A percentile compares a stretch with the other conserved stretches of the same genome.
phyloP scores from a whole-genome alignment of 2,888 invertebrate genomes.

The Agelastica alni region DNA sequence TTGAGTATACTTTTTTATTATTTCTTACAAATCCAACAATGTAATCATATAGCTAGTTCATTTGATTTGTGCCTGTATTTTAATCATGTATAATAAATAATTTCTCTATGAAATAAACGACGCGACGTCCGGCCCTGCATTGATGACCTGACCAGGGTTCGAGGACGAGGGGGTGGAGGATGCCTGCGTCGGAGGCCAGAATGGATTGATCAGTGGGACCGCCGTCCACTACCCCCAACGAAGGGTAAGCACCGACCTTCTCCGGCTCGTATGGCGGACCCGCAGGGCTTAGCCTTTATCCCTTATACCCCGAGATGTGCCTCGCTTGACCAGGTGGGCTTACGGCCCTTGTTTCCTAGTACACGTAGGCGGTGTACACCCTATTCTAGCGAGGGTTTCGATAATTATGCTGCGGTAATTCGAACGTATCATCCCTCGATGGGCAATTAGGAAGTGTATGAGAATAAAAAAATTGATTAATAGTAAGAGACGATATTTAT shows the following conservation, averaged over 20 bases:
- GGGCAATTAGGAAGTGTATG: background rate
- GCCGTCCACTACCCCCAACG: constrained; percentile 9
- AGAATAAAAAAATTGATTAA: background rate
- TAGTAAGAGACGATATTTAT: too few species aligned
- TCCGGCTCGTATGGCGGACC: background rate
- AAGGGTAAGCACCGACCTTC: constrained; percentile 14
- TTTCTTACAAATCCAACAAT: too few species aligned
- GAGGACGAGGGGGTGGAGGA: constrained; percentile 14
- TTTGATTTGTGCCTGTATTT: too few species aligned
- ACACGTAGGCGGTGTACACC: background rate
- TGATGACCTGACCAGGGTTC: background rate
- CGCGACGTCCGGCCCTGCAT: constrained; percentile 3
- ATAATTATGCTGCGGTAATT: constrained; percentile 6
- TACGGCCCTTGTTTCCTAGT: background rate
- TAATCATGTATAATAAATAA: too few species aligned
- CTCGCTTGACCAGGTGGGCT: constrained; percentile 20
- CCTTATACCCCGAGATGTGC: constrained; percentile 7
- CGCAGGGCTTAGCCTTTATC: constrained; percentile 4
- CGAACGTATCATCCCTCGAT: background rate
- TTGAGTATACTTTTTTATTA: too few species aligned
- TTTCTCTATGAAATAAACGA: too few species aligned
- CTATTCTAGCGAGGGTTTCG: constrained; percentile 8
- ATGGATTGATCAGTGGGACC: constrained; percentile 54
- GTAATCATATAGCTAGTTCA: too few species aligned
- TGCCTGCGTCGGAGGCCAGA: constrained; percentile 35